These are phyloP conservation scores for Bombus confusus DNA, from an alignment of 1,140 invertebrate genomes.

Conservation along the genomic window DNA sequence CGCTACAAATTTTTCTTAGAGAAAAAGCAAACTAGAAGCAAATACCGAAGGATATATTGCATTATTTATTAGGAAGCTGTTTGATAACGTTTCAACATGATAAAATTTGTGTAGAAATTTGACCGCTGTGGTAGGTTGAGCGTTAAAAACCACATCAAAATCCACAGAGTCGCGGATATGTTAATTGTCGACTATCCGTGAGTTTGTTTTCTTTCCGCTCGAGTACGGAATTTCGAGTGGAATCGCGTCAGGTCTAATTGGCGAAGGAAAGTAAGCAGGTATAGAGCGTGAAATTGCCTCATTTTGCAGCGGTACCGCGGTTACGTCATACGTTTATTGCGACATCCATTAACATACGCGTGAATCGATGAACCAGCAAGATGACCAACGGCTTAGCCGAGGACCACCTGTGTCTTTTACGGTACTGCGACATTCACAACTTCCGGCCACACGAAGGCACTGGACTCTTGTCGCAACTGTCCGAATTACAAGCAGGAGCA, in stretches of 20 bases:
- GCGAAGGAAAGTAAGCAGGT: neutral
- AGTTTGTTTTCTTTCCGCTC: neutral
- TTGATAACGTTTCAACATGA: no score
- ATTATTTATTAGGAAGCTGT: no score
- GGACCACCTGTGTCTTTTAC: neutral
- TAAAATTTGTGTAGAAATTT: no score
- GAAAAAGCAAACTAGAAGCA: no score
- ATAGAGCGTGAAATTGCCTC: neutral
- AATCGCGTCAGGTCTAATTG: neutral
- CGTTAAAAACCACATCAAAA: no score
- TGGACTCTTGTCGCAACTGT: conserved; percentile 56
- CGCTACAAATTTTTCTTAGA: no score
- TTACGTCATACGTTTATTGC: neutral
- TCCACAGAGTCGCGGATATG: no score
- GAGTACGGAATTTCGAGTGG: neutral
- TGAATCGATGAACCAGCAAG: neutral
- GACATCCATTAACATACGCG: neutral
- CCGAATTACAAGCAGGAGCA: conserved; percentile 58
- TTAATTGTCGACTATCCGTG: neutral
- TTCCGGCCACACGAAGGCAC: conserved; percentile 66
- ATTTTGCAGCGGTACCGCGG: neutral
- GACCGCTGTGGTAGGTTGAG: no score
- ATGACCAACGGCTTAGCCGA: neutral
- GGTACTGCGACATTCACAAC: conserved; percentile 8
- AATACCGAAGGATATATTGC: no score